Percentiles rank a stretch among this genome's conserved stretches.
Conservation (phyloP, 2,113 vertebrate species). For the Erythrocercus mccallii region DNA sequence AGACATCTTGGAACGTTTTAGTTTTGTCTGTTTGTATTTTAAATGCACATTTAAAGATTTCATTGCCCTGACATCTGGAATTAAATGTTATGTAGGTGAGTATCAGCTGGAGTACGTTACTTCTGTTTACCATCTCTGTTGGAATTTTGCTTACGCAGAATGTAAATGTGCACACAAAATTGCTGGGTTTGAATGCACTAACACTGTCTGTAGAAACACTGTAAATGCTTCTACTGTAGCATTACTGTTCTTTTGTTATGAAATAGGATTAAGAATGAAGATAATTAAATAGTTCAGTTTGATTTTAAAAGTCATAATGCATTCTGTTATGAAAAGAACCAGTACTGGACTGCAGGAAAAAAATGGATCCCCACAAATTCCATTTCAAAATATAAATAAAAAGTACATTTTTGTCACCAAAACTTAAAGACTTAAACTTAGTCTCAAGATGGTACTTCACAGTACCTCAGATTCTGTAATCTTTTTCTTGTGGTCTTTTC, state of each 20-base stretch:
- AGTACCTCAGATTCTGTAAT: not conserved
- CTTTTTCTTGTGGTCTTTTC: not conserved
- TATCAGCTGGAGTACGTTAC: not conserved
- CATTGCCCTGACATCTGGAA: not conserved
- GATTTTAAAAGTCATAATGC: not conserved
- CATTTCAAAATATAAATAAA: not conserved
- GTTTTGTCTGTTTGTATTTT: not conserved
- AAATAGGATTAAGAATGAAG: not conserved
- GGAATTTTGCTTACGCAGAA: not conserved
- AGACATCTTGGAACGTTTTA: not conserved
- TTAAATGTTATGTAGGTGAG: not conserved
- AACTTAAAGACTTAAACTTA: not conserved
- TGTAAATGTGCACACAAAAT: not conserved
- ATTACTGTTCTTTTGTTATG: not conserved
- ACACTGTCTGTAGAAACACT: not conserved
- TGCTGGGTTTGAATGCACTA: not conserved
- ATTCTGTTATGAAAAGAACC: not conserved
- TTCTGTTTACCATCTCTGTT: not conserved
- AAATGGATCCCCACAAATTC: not conserved
- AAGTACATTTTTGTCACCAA: not conserved
- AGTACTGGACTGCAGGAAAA: not conserved
- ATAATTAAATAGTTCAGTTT: not conserved
- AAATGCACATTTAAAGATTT: not conserved
- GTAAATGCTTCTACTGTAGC: not conserved
- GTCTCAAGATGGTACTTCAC: not conserved